Conservation (phyloP, 2,113 vertebrate genomes). For the Tragelaphus buxtoni region DNA sequence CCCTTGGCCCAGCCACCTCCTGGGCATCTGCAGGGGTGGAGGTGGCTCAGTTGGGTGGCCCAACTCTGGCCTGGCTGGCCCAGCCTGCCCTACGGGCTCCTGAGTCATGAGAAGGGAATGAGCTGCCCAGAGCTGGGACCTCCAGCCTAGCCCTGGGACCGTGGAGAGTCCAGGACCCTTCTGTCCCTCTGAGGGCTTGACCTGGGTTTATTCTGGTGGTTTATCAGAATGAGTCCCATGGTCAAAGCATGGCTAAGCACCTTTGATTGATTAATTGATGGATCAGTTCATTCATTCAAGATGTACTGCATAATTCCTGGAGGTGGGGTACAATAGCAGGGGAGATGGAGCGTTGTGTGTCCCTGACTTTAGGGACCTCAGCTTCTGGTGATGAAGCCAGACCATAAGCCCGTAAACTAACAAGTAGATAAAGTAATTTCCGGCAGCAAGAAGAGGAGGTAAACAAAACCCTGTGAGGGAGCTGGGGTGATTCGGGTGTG, state of each 20-base stretch:
- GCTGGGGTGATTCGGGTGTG: no score
- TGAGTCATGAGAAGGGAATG: background rate
- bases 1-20: background rate
- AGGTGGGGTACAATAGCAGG: background rate
- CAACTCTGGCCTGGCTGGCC: background rate
- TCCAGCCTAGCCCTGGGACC: background rate
- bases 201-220: background rate
- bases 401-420: rapidly evolving
- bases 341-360: rapidly evolving
- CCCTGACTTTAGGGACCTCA: background rate
- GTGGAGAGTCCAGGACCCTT: background rate
- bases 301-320: no score
- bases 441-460: background rate
- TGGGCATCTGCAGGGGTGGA: background rate
- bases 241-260: rapidly evolving
- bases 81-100: background rate
- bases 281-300: background rate
- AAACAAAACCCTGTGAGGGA: background rate
- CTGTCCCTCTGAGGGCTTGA: background rate
- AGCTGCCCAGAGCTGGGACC: background rate
- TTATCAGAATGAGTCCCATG: rapidly evolving
- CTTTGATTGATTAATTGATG: rapidly evolving
- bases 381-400: background rate
- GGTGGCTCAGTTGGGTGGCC: background rate
- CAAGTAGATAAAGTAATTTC: background rate